These are phyloP conservation scores for Tachyglossus aculeatus DNA, from an alignment of 2,797 vertebrate species.

Conservation along the genomic window DNA sequence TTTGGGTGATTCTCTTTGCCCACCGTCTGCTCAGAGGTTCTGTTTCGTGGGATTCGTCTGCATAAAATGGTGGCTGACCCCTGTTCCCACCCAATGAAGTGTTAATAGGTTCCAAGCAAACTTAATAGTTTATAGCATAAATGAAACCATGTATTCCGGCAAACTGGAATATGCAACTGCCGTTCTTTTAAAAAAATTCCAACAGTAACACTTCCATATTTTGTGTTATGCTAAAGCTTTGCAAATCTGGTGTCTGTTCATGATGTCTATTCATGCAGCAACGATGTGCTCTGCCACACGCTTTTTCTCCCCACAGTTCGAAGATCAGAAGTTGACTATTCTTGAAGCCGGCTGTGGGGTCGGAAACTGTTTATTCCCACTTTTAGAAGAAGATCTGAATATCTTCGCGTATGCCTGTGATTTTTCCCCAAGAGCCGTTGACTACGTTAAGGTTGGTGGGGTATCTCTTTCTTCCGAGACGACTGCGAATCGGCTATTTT, in stretches of 20 bases:
- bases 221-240: too few species aligned
- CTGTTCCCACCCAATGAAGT: too few species aligned
- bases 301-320: conserved; percentile 76
- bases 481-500: too few species aligned
- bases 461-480: too few species aligned
- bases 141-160: neutral
- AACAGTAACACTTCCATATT: too few species aligned
- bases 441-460: conserved; percentile 90
- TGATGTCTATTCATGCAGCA: conserved; percentile 18
- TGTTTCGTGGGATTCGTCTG: too few species aligned
- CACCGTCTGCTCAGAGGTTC: too few species aligned
- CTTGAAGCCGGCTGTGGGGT: conserved; percentile 97
- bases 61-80: too few species aligned
- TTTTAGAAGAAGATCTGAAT: conserved; percentile 87
- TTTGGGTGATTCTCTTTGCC: too few species aligned
- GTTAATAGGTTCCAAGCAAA: conserved; percentile 2
- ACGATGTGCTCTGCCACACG: neutral
- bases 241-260: too few species aligned
- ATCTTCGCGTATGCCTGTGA: conserved; percentile 96
- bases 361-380: conserved; percentile 96
- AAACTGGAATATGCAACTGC: too few species aligned
- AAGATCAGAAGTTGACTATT: conserved; percentile 85
- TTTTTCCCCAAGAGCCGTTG: conserved; percentile 94
- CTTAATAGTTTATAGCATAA: conserved; percentile 14
- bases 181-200: too few species aligned